phyloP scores from a whole-genome alignment of 2,888 invertebrate species.

The Drosophila sordidula region DNA sequence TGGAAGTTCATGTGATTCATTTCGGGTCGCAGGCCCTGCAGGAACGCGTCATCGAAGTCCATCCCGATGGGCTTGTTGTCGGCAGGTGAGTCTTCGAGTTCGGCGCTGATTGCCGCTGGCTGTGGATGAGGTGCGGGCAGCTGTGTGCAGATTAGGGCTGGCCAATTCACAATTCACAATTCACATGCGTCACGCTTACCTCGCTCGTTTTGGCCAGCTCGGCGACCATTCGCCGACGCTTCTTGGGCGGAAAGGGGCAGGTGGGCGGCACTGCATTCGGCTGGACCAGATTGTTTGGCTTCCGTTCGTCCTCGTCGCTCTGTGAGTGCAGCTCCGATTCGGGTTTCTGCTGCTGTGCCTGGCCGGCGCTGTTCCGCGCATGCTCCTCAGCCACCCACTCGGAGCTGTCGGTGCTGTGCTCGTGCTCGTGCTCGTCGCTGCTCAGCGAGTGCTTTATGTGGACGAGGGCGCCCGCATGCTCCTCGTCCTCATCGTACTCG shows the following conservation, averaged over 20 bases:
- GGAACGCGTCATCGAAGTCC: slow-evolving; percentile 78
- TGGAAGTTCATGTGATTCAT: slow-evolving; percentile 82
- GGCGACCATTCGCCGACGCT: slow-evolving; percentile 35
- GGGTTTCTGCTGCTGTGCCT: slow-evolving; percentile 38
- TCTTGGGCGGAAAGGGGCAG: slow-evolving; percentile 53
- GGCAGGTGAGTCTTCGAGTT: slow-evolving; percentile 8
- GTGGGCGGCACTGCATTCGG: slow-evolving; percentile 7
- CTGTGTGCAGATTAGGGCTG: not conserved
- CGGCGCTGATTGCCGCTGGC: slow-evolving; percentile 4
- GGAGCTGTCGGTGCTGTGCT: slow-evolving; percentile 39
- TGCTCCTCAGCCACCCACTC: slow-evolving; percentile 53
- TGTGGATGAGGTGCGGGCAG: not conserved
- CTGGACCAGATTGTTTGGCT: slow-evolving; percentile 14
- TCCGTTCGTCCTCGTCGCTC: slow-evolving; percentile 48
- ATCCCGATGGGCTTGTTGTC: slow-evolving; percentile 16
- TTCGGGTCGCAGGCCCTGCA: slow-evolving; percentile 81
- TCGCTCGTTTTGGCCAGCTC: slow-evolving; percentile 24
- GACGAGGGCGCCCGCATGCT: slow-evolving; percentile 21
- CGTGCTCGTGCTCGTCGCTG: slow-evolving; percentile 48
- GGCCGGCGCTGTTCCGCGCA: slow-evolving; percentile 46
- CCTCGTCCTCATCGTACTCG: slow-evolving; percentile 35
- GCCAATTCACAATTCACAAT: too few species aligned
- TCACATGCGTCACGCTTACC: slow-evolving; percentile 15
- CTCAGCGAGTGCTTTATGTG: slow-evolving; percentile 58
- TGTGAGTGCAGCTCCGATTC: slow-evolving; percentile 27